A percentile compares a stretch with the other conserved stretches of the same genome.
phyloP scores from a whole-genome alignment of 2,113 vertebrate genomes.

The Phaethon lepturus region DNA sequence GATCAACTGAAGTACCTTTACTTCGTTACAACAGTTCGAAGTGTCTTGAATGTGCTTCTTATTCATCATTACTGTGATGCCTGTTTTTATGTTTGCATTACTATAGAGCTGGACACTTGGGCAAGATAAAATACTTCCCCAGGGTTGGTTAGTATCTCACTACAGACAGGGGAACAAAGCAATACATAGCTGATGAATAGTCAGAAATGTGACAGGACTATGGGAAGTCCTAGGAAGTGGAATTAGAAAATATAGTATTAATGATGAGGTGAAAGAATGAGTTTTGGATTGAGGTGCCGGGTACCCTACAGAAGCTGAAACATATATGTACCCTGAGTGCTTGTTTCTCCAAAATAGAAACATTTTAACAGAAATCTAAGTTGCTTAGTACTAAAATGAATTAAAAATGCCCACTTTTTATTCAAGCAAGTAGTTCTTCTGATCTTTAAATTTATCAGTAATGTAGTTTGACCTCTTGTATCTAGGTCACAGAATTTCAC shows the following conservation, averaged over 20 bases:
- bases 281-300: not conserved
- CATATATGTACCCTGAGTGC: accelerated
- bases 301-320: not conserved
- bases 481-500: not conserved
- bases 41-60: not conserved
- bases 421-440: not conserved
- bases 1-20: not conserved
- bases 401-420: not conserved
- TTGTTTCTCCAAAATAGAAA: not conserved
- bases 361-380: not conserved
- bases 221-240: not conserved
- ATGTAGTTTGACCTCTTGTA: not conserved
- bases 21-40: not conserved
- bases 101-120: not conserved
- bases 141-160: not conserved
- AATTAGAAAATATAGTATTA: not conserved
- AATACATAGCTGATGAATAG: accelerated
- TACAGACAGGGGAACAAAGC: not conserved
- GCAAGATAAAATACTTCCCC: not conserved
- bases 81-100: not conserved
- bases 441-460: not conserved
- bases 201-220: not conserved
- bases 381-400: not conserved
- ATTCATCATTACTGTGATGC: not conserved
- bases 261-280: not conserved